Conservation (phyloP, 2,888 invertebrate species). For the Pyrrhia umbra region DNA sequence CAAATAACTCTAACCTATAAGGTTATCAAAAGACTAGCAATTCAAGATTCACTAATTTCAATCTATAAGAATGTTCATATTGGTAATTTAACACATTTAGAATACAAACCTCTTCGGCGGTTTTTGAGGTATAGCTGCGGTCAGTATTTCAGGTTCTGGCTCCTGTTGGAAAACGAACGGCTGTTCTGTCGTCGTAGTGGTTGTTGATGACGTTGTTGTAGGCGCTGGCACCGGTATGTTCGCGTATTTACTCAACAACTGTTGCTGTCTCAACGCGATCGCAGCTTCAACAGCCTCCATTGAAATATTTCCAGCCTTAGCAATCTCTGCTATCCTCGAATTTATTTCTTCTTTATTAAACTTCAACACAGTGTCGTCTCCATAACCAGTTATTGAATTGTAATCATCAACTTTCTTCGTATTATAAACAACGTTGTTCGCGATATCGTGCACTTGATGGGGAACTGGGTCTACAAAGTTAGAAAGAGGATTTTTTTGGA, state of each 20-base stretch:
- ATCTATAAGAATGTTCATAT: too few species aligned
- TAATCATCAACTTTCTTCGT: slow-evolving; percentile 88
- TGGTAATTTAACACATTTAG: too few species aligned
- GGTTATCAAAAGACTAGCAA: too few species aligned
- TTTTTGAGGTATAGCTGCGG: slow-evolving; percentile 77
- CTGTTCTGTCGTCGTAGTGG: slow-evolving; percentile 76
- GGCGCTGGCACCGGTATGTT: slow-evolving; percentile 85
- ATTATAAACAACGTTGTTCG: slow-evolving; percentile 80
- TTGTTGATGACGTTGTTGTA: slow-evolving; percentile 85
- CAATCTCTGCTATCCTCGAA: slow-evolving; percentile 87
- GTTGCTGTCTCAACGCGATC: slow-evolving; percentile 92
- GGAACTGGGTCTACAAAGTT: slow-evolving; percentile 88
- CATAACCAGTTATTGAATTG: slow-evolving; percentile 85
- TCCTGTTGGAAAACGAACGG: slow-evolving; percentile 78
- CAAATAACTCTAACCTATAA: too few species aligned
- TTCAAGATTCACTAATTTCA: too few species aligned
- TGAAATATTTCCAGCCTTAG: slow-evolving; percentile 94
- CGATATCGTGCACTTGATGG: slow-evolving; percentile 84
- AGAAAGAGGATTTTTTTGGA: slow-evolving; percentile 84
- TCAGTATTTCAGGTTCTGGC: slow-evolving; percentile 82
- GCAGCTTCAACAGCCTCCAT: slow-evolving; percentile 94
- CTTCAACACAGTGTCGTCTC: slow-evolving; percentile 83
- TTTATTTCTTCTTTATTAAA: slow-evolving; percentile 86
- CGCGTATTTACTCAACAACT: slow-evolving; percentile 91
- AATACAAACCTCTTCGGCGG: slow-evolving; percentile 81